Evolutionary conservation across 2,797 vertebrate species (phyloP), one percentile per base, ranked within the genome.

Genomic region (Tachyglossus aculeatus): DNA sequence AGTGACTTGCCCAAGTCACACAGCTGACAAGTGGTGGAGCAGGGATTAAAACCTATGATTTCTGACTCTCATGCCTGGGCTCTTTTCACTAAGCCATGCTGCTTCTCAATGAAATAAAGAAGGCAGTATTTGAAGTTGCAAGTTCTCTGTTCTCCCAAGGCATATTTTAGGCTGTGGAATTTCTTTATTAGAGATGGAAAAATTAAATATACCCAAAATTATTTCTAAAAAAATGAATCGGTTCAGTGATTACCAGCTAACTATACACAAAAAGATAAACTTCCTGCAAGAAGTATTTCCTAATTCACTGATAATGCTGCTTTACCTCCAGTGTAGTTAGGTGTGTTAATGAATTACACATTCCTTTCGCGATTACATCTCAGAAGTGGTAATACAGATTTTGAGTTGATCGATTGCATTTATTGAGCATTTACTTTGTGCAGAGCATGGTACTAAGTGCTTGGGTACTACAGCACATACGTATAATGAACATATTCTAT

Each of bases 41-140:
- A n/a, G n/a, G n/a, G n/a, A n/a, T n/a, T n/a, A n/a, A n/a, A n/a
- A n/a, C n/a, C n/a, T n/a, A n/a, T n/a, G n/a, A n/a, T n/a, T n/a
- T n/a, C n/a, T n/a, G n/a, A n/a, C n/a, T n/a, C n/a, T n/a, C n/a
- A n/a, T n/a, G n/a, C n/a, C n/a, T n/a, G n/a, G n/a, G n/a, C n/a
- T n/a, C n/a, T n/a, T n/a, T n/a, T n/a, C n/a, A n/a, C n/a, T n/a
- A n/a, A n/a, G n/a, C n/a, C n/a, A n/a, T n/a, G n/a, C n/a, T n/a
- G n/a, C n/a, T n/a, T n/a, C n/a, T n/a, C n/a, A 88, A 88, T 85
- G 80, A 86, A 89, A 90, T 83, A 90, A 91, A 89, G 77, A 85
- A 86, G 80, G 72, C 68, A 86, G 53, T 34, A 67, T 87, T 67
- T 84, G 84, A 90, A 89, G 55, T 50, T 66, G n/a, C 78, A 85